Conservation (phyloP, 1,140 invertebrate species). For the Papilio dardanus region DNA sequence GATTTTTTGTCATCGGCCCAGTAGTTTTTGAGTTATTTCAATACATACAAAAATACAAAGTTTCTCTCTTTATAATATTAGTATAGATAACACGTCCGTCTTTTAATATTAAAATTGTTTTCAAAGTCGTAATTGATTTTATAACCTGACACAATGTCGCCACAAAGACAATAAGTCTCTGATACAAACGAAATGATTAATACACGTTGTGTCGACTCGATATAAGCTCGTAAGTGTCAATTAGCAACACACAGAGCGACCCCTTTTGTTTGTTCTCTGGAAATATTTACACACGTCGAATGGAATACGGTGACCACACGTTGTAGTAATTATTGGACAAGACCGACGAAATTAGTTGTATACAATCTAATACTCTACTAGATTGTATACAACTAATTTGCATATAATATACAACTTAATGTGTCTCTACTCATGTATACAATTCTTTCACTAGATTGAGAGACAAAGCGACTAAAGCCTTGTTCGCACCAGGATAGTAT, state of each 20-base stretch:
- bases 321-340: neutral
- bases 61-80: too few species aligned
- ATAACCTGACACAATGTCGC: slow-evolving; percentile 9
- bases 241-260: slow-evolving; percentile 31
- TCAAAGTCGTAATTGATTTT: neutral
- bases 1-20: too few species aligned
- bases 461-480: too few species aligned
- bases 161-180: slow-evolving; percentile 17
- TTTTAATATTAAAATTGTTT: slow-evolving; percentile 1
- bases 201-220: slow-evolving; percentile 37
- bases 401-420: too few species aligned
- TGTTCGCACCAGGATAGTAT: too few species aligned
- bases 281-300: slow-evolving; percentile 36
- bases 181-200: slow-evolving; percentile 41
- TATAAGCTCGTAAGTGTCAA: slow-evolving; percentile 36
- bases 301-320: slow-evolving; percentile 3
- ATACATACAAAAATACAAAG: too few species aligned
- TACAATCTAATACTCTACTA: too few species aligned
- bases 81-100: neutral
- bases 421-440: too few species aligned
- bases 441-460: too few species aligned
- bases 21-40: too few species aligned
- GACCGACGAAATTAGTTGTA: neutral
- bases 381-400: too few species aligned
- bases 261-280: slow-evolving; percentile 32